Base-by-base conservation (phyloP, 2,113 vertebrate genomes). In the Mastomys natalensis region DNA sequence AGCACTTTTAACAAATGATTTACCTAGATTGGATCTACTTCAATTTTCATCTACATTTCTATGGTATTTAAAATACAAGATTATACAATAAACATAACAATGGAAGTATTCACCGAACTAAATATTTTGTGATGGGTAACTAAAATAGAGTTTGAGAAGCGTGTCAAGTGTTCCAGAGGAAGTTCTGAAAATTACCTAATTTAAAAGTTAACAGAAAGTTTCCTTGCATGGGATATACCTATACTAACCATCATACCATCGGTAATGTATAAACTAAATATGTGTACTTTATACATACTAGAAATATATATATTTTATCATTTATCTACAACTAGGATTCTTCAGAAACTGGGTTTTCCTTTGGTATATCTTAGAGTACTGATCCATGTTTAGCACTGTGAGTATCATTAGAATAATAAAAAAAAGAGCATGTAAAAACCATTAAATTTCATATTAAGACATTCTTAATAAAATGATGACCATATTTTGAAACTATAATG, bases 391-490 rank as follows among this genome's bases (percentile, higher is more conserved):
- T 72, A 15, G 31, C 21, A 90, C 53, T 77, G 77, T 0, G 7
- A 26, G 3, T 85, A 85, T n/a, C 16, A 84, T 78, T 94, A 96
- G 48, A 89, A 8, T 78, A 66, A 76, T n/a, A 45, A 45, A 87
- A 58, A 76, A 86, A 43, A 48, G 24, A 86, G 1, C 12, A 73
- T 45, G 4, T 55, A 89, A 74, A 3, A n/a, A 40, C 3, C 74
- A 78, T 21, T 12, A 45, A 9, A 81, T 45, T 86, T 87, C 78
- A 45, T 5, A 73, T 74, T 82, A 78, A 90, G 24, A 53, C 15
- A 78, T 43, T 74, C 24, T 40, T 80, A 68, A 40, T n/a, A 10
- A 7, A n/a, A 21, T 2, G 3, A 29, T 31, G 29, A 11, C 12
- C 48, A 5, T 5, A 58, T 58, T 58, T 58, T 55, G 3, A 40